Percentiles rank a stretch among this genome's conserved stretches.
Conservation (phyloP, 30 jellyfish, hydroid and myxozoan species). For the Chironex yamaguchii region DNA sequence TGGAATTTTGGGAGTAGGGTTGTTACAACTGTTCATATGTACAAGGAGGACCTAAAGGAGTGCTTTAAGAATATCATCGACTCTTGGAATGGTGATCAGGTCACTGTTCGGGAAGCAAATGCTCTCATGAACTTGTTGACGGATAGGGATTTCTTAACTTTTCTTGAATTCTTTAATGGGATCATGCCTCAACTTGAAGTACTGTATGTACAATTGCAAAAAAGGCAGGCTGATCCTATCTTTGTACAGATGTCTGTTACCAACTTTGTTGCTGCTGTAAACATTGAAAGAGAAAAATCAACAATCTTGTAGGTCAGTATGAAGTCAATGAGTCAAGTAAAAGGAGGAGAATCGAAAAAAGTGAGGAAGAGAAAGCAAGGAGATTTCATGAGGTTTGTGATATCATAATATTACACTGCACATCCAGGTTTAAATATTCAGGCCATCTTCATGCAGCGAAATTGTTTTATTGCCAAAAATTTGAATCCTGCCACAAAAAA, state of each 20-base stretch:
- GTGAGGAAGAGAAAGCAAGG: constrained; percentile 36
- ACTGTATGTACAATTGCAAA: constrained; percentile 58
- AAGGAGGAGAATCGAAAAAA: constrained; percentile 15
- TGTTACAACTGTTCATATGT: constrained; percentile 25
- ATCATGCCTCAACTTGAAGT: constrained; percentile 44
- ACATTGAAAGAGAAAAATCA: constrained; percentile 18
- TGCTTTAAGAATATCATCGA: constrained; percentile 18
- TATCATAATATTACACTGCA: constrained; percentile 23
- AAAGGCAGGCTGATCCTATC: constrained; percentile 57
- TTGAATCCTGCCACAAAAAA: too few species aligned
- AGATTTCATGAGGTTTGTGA: constrained; percentile 53
- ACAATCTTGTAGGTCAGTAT: too few species aligned
- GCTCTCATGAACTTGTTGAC: constrained; percentile 31
- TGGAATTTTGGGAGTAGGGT: constrained; percentile 48
- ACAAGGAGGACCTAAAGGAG: constrained; percentile 5
- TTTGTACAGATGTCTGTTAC: constrained; percentile 30
- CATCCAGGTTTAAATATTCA: constrained; percentile 8
- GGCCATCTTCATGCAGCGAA: constrained; percentile 47
- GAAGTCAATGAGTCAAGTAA: too few species aligned
- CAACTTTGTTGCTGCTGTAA: constrained; percentile 2
- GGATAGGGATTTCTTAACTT: constrained; percentile 43
- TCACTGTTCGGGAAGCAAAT: constrained; percentile 58
- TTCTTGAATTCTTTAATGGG: constrained; percentile 20
- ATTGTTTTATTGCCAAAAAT: constrained; percentile 1
- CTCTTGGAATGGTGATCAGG: constrained; percentile 44